Evolutionary conservation across 2,113 vertebrate genomes (phyloP).

Genomic region (Microcebus jonahi): DNA sequence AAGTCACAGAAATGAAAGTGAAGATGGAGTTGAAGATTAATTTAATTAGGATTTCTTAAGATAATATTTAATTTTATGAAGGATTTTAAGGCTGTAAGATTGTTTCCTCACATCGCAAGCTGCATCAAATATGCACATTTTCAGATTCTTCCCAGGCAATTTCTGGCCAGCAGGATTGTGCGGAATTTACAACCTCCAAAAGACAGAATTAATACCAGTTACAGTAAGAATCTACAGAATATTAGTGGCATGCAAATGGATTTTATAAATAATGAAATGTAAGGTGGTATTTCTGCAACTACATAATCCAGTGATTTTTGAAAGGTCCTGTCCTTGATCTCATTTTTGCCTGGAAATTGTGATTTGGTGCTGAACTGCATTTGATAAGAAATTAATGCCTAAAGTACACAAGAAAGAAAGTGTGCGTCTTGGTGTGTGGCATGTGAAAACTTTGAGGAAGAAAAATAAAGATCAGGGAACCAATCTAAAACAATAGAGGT

Average conservation of each 20-base stretch:
- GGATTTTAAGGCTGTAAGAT: conserved; percentile 52
- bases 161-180: conserved; percentile 11
- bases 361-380: neutral
- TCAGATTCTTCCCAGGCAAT: conserved; percentile 30
- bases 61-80: conserved; percentile 88
- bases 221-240: conserved; percentile 73
- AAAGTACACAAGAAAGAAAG: neutral
- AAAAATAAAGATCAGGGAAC: neutral
- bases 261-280: conserved; percentile 71
- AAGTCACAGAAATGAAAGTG: conserved; percentile 84
- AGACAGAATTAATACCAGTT: conserved; percentile 78
- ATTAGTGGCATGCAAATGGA: conserved; percentile 62
- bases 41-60: conserved; percentile 89
- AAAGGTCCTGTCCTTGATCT: conserved; percentile 1
- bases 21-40: conserved; percentile 86
- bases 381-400: conserved; percentile 44
- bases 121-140: conserved; percentile 54
- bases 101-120: conserved; percentile 50
- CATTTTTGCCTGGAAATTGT: neutral
- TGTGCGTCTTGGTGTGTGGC: conserved; percentile 1
- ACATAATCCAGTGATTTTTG: neutral
- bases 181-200: conserved; percentile 60
- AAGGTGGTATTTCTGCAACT: conserved; percentile 56
- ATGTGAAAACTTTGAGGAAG: neutral
- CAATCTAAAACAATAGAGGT: neutral